A percentile compares a stretch with the other conserved stretches of the same genome.
Evolutionary conservation across 2,113 vertebrate genomes (phyloP).

Genomic region (Mastomys coucha): DNA sequence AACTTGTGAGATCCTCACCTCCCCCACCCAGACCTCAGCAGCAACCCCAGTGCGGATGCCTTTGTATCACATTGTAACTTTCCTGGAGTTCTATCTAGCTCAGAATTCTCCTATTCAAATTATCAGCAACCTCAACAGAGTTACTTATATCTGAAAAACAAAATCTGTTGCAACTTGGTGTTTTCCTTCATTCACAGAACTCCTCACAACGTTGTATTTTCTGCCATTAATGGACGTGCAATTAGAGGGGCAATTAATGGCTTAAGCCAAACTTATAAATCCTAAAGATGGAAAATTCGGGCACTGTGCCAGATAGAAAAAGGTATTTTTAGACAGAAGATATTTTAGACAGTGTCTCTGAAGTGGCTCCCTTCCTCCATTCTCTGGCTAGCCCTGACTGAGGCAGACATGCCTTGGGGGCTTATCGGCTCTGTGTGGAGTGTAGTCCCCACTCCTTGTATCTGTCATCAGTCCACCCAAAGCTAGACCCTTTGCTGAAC

Average conservation of each 20-base stretch:
- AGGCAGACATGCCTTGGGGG: not conserved
- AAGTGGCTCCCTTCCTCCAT: not conserved
- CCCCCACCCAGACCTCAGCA: not conserved
- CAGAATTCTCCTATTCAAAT: not conserved
- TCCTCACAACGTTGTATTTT: not conserved
- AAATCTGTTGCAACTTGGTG: not conserved
- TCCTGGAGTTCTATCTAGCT: not conserved
- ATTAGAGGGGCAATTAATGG: not conserved
- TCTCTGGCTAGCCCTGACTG: not conserved
- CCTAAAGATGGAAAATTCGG: slow-evolving; percentile 18
- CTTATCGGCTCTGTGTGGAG: not conserved
- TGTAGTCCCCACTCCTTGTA: not conserved
- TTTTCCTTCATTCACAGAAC: not conserved
- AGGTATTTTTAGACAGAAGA: slow-evolving; percentile 21
- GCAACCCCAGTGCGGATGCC: not conserved
- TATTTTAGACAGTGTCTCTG: slow-evolving; percentile 16
- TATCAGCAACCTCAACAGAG: not conserved
- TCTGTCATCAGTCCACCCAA: not conserved
- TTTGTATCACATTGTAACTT: not conserved
- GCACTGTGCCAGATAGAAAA: not conserved
- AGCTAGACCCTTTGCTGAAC: not conserved
- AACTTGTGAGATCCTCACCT: not conserved
- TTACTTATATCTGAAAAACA: not conserved
- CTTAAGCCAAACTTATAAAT: slow-evolving; percentile 16
- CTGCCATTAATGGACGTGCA: not conserved